Evolutionary conservation across 2,113 vertebrate genomes (phyloP), one percentile per base, ranked within the genome.

Genomic region (Tachuris rubrigastra): DNA sequence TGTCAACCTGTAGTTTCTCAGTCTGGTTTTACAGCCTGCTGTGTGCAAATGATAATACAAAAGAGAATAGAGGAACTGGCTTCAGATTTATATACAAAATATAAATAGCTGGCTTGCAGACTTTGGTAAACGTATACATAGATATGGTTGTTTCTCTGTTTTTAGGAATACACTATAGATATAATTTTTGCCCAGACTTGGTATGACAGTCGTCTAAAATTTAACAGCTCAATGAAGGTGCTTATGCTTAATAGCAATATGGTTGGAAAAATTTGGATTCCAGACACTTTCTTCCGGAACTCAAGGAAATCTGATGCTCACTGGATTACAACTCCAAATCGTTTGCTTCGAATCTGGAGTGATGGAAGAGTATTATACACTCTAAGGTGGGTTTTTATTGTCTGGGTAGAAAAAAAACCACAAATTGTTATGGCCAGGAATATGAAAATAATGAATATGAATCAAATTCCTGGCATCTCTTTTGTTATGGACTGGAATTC

Each of bases 211-310:
- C 98, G 99, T 28, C 98, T 99, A 75, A 99, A 99, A 96, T 99
- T 99, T 97, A 99, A 99, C 93, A 99, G 99, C 96, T 98, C 99
- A 14, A 99, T 99, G 98, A 99, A 99, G 95, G 98, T 99, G 37
- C 98, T 99, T 37, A 99, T 99, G 98, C 98, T 99, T 66, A 99
- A 99, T 97, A 99, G 99, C 93, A 99, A 99, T 92, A 99, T 99
- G 99, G 99, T 99, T 85, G 99, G 99, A 71, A 99, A 99, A 98
- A 99, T 99, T 87, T 99, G 99, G 99, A 99, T 99, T 87, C 99
- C 99, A 9, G 99, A 99, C 93, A 99, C 99, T 15, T 99, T 99
- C 98, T 99, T 99, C 95, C 97, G 99, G 93, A 99, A 99, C 93
- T 99, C 99, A 35, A 98, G 99, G 77, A 99, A 99, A 96, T 99